Percentiles rank a stretch among this genome's conserved stretches.
These are phyloP conservation scores for Thera obeliscata DNA, from an alignment of 2,888 invertebrate species.

Conservation along the genomic window DNA sequence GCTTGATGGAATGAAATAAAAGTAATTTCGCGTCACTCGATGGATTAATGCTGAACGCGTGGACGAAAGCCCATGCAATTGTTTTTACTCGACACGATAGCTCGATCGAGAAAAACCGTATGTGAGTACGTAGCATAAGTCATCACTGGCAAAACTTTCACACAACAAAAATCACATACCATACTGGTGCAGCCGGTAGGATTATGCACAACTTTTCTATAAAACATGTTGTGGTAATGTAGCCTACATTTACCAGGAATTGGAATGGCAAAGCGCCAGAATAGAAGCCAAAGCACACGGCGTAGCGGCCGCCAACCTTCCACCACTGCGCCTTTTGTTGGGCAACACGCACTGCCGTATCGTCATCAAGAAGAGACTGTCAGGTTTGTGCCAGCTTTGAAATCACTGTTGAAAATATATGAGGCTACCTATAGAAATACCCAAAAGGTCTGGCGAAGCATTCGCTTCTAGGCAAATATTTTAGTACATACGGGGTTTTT, in stretches of 20 bases:
- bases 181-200: constrained; percentile 1
- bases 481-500: too few relatives aligned
- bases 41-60: too few relatives aligned
- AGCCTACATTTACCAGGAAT: constrained; percentile 78
- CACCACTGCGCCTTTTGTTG: constrained; percentile 95
- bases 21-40: too few relatives aligned
- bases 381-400: constrained; percentile 81
- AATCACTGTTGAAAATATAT: not conserved
- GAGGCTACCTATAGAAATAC: too few relatives aligned
- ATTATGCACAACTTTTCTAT: not conserved
- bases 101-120: too few relatives aligned
- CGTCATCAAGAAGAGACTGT: constrained; percentile 96
- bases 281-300: constrained; percentile 94
- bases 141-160: not conserved
- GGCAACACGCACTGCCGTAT: constrained; percentile 98
- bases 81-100: too few relatives aligned
- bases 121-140: too few relatives aligned
- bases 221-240: not conserved
- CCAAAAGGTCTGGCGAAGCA: too few relatives aligned
- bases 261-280: constrained; percentile 98
- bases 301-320: constrained; percentile 81
- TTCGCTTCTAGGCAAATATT: too few relatives aligned
- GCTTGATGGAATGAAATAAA: too few relatives aligned
- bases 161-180: not conserved
- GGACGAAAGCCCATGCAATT: too few relatives aligned